These are phyloP conservation scores for Laothoe populi DNA, from an alignment of 2,888 invertebrate genomes.

Conservation along the genomic window DNA sequence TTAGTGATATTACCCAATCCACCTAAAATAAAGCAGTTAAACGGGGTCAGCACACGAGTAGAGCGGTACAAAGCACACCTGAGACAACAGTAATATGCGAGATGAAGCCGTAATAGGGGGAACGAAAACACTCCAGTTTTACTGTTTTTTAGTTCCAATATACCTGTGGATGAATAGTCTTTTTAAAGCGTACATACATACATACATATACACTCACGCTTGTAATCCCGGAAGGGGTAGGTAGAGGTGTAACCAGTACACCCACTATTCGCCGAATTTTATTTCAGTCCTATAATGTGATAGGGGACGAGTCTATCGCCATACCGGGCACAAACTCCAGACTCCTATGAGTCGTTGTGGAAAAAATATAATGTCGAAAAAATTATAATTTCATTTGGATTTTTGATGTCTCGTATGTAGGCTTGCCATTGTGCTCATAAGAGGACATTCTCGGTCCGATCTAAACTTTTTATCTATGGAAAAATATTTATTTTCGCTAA, in stretches of 20 bases:
- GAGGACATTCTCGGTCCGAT: background rate
- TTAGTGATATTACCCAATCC: background rate
- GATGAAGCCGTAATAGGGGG: slow-evolving; percentile 1
- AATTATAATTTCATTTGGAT: slow-evolving; percentile 18
- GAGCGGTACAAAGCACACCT: background rate
- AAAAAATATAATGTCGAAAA: background rate
- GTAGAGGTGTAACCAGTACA: no score
- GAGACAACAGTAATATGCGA: slow-evolving; percentile 14
- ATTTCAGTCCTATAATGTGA: no score
- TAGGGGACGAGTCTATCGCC: no score
- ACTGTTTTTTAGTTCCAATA: background rate
- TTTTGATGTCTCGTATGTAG: background rate
- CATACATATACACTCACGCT: no score
- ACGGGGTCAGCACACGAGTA: slow-evolving; percentile 18
- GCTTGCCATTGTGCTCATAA: background rate
- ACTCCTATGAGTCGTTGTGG: background rate
- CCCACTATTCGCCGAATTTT: no score
- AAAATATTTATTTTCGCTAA: no score
- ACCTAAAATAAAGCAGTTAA: slow-evolving; percentile 24
- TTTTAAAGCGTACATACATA: background rate
- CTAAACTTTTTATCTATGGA: background rate
- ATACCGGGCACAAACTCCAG: no score
- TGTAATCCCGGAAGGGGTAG: no score
- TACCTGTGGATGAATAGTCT: no score
- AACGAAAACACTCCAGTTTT: background rate